phyloP scores from a whole-genome alignment of 2,888 invertebrate species.

The Microplitis manilae region DNA sequence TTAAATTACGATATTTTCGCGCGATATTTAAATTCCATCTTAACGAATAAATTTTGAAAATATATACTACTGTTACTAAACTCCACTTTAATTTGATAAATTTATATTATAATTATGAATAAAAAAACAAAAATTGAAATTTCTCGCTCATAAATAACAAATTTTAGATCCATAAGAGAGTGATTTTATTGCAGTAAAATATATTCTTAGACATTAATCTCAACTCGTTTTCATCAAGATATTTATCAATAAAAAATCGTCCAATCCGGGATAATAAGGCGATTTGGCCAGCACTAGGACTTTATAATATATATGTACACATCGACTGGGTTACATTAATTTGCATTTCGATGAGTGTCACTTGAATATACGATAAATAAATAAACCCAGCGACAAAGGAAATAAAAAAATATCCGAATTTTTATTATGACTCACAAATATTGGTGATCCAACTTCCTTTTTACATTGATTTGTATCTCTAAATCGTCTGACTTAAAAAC shows the following conservation, averaged over 20 bases:
- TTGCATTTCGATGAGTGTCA: constrained; percentile 20
- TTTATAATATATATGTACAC: no score
- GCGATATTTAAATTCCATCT: no score
- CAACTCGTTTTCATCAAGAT: background rate
- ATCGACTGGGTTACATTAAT: background rate
- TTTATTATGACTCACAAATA: constrained; percentile 13
- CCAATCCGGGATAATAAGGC: constrained; percentile 7
- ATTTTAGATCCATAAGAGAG: no score
- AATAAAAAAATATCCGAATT: constrained; percentile 2
- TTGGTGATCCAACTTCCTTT: constrained; percentile 9
- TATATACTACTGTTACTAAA: no score
- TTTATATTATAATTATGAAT: no score
- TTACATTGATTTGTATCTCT: constrained; percentile 5
- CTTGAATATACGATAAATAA: constrained; percentile 9
- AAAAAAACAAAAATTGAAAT: background rate
- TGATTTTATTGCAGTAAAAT: constrained; percentile 15
- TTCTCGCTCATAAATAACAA: background rate
- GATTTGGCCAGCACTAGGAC: background rate
- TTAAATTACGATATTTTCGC: no score
- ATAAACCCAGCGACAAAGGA: background rate
- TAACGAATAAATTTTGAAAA: no score
- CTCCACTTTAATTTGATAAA: no score
- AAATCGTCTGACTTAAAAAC: background rate
- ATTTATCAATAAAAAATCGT: constrained; percentile 24
- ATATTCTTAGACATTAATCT: background rate